Base-by-base conservation (phyloP, 2,888 invertebrate genomes). In the Megalurothrips usitatus region DNA sequence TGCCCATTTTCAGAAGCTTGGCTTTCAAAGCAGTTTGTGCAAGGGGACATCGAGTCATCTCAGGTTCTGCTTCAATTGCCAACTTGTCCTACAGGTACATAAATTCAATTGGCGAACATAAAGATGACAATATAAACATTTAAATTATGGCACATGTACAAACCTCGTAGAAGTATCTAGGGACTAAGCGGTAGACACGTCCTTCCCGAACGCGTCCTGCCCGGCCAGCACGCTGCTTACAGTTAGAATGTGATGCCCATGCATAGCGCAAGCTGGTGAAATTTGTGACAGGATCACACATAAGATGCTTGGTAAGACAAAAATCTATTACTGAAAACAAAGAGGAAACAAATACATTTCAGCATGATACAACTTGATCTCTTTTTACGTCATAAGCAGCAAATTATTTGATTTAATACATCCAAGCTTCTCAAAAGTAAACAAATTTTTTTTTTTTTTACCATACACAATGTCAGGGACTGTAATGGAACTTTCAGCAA, bases 241-340 rank as follows among this genome's bases (percentile, higher is more conserved):
- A 97, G 87, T 94, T 97, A 0, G 94, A 92, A 85, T 94, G 94
- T 0, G 97, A 94, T 0, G 97, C 96, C 98, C 98, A 98, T 82
- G 90, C 89, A 83, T 97, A 86, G 84, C 93, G 91, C 79, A 98
- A 89, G 79, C 92, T 91, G 28, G 93, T 92, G 86, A 93, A 95
- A 88, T 95, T 95, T 0, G 96, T 94, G 0, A 89, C 88, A 0
- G 90, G 88, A 86, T 98, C 95, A 79, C 93, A 92, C 9, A 93
- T 89, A 84, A 96, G 87, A 58, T 91, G 90, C 88, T 97, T 98
- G 82, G 95, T 95, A 82, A 98, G 88, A 87, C 98, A 98, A 87
- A 96, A 98, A 88, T 99, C 98, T 85, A 98, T 94, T 79, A 99
- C 97, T 94, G 86, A 79, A 87, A 87, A 82, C 84, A 82, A 80